Base-by-base conservation (phyloP, 2,113 vertebrate genomes). In the Hipposideros armiger region DNA sequence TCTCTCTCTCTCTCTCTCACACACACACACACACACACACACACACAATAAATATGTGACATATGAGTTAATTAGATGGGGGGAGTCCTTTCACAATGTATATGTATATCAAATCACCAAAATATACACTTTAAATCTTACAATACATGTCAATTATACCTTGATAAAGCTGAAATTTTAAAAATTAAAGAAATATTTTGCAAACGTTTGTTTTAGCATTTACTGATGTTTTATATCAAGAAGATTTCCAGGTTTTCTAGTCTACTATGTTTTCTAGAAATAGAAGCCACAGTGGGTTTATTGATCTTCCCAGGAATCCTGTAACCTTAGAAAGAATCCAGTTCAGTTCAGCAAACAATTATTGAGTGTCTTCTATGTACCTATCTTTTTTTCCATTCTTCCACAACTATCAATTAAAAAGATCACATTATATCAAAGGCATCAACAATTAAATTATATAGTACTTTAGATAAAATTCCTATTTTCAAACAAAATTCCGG, bases 281-380 rank as follows among this genome's bases (percentile, higher is more conserved):
- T 32, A 56, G 52, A 88, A 74, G 42, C 22, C 70, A 94, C 56
- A 26, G 28, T 45, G 4, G 3, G 45, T 80, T 87, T 66, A 72
- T 50, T 87, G 56, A 86, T 77, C 22, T 84, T 70, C 28, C 66
- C 50, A 95, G 40, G 40, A 87, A 70, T 87, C 20, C 22, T n/a
- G 15, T 85, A 78, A 83, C n/a, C 78, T 95, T 69, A 87, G 58
- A 70, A 77, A 82, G 14, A 87, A 80, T 56, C 70, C 30, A 70
- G 26, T 70, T 95, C 11, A 77, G 22, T 67, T 89, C 70, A 84
- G 32, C 69, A 90, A 86, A 30, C 11, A 73, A 42, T 96, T 96
- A 80, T 73, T 92, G 30, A 86, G 80, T 87, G 26, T 3, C 4
- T 70, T 73, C 22, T 69, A 16, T 11, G 5, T 62, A 17, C 40